Evolutionary conservation across 2,797 vertebrate species (phyloP).

Genomic region (Tapera naevia): DNA sequence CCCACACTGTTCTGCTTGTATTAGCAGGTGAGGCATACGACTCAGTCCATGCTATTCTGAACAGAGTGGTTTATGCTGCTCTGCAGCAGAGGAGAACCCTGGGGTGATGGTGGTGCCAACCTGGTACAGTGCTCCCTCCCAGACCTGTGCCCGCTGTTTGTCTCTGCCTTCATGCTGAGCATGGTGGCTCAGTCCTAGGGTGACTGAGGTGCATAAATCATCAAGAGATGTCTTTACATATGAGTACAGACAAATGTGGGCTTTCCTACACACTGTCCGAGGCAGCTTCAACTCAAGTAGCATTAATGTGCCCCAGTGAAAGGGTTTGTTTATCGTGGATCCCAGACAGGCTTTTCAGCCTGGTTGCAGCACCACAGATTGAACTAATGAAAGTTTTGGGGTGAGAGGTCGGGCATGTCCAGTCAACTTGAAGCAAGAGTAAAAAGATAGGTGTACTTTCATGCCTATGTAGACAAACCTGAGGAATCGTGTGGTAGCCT

Average conservation of each 20-base stretch:
- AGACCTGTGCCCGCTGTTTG: rapidly evolving
- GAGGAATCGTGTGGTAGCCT: background rate
- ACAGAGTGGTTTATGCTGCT: background rate
- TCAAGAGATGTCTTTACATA: background rate
- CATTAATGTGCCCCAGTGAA: background rate
- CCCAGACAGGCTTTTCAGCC: background rate
- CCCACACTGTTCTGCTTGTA: background rate
- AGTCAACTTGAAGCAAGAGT: background rate
- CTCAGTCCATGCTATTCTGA: background rate
- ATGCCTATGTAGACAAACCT: background rate
- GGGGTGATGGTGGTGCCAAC: background rate
- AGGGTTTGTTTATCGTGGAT: background rate
- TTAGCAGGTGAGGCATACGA: background rate
- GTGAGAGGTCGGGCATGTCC: background rate
- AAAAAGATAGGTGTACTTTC: background rate
- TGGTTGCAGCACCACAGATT: background rate
- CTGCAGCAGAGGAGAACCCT: rapidly evolving
- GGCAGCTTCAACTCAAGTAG: background rate
- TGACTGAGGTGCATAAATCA: background rate
- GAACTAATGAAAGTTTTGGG: background rate
- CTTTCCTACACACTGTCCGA: rapidly evolving
- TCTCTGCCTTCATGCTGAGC: background rate
- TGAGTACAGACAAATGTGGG: rapidly evolving
- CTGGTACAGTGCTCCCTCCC: background rate
- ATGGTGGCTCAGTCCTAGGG: rapidly evolving